Evolutionary conservation across 2,797 vertebrate species (phyloP).

Genomic region (Onychomys arenicola): DNA sequence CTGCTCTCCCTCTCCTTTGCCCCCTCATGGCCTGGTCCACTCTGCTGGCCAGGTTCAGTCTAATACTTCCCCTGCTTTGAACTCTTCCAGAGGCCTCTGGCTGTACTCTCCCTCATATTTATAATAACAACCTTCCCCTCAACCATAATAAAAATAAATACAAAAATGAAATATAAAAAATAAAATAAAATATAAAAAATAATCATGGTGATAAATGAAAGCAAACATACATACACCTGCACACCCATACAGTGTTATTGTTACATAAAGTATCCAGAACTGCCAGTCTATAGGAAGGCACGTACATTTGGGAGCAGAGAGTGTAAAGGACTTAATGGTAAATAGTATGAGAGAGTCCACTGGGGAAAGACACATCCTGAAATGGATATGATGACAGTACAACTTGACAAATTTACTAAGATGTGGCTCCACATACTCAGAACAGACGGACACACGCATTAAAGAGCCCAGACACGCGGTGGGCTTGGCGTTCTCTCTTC

Average conservation of each 20-base stretch:
- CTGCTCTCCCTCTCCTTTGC: not conserved
- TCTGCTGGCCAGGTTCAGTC: not conserved
- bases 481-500: slow-evolving; percentile 8
- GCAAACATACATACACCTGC: not conserved
- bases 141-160: not conserved
- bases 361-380: slow-evolving; percentile 30
- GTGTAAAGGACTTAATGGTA: not conserved
- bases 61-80: not conserved
- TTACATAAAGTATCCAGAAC: slow-evolving; percentile 23
- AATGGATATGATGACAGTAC: not conserved
- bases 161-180: not conserved
- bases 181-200: not conserved
- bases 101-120: too few relatives aligned
- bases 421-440: not conserved
- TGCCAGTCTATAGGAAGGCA: not conserved
- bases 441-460: not conserved
- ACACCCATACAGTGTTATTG: not conserved
- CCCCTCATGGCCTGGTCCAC: not conserved
- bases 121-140: not conserved
- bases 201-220: not conserved
- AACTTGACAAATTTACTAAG: not conserved
- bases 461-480: not conserved
- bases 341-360: not conserved
- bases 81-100: not conserved
- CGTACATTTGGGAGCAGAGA: not conserved